These are phyloP conservation scores for Siniperca knerii DNA, from an alignment of 2,113 vertebrate genomes.

Conservation along the genomic window DNA sequence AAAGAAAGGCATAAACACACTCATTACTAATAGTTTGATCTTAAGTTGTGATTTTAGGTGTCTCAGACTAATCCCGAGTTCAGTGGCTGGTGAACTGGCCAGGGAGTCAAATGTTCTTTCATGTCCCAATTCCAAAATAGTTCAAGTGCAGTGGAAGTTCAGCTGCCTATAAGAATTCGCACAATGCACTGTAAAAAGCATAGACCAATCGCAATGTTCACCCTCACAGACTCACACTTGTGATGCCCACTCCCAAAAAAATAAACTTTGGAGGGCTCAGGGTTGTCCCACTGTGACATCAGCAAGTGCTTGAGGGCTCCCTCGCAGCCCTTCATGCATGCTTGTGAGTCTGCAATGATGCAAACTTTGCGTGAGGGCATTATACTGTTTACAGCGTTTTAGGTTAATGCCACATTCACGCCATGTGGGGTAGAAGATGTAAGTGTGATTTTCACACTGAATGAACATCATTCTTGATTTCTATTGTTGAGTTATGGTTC, in stretches of 20 bases:
- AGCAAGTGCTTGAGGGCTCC: neutral
- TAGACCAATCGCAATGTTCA: neutral
- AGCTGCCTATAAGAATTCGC: neutral
- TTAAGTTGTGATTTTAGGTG: neutral
- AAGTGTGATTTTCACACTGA: neutral
- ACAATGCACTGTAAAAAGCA: neutral
- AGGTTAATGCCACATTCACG: neutral
- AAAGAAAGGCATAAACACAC: neutral
- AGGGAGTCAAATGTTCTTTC: neutral
- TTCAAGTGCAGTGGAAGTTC: neutral
- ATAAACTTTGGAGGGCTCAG: neutral
- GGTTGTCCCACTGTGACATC: neutral
- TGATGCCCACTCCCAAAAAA: too few species aligned
- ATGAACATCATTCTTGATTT: neutral
- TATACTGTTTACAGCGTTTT: neutral
- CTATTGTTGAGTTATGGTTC: neutral
- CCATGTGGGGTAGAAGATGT: neutral
- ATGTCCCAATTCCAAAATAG: neutral
- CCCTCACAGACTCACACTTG: neutral
- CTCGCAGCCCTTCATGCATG: neutral
- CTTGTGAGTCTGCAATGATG: neutral
- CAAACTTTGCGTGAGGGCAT: neutral
- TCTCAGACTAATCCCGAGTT: neutral
- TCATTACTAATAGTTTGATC: neutral
- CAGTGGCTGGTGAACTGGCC: neutral